Percentiles rank a stretch among this genome's conserved stretches.
Conservation (phyloP, 2,113 vertebrate genomes). For the Cebus imitator region DNA sequence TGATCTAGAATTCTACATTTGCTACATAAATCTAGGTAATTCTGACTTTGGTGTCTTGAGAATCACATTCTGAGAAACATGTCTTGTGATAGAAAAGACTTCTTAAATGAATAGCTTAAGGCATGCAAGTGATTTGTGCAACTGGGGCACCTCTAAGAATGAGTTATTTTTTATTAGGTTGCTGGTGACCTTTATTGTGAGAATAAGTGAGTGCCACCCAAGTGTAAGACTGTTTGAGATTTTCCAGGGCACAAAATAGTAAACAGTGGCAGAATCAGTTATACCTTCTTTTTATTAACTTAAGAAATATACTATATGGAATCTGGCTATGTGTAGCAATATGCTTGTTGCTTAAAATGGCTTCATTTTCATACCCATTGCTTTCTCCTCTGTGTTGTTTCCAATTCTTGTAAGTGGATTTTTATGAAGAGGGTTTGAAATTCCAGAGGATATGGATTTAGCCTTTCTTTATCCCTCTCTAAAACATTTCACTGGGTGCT, state of each 20-base stretch:
- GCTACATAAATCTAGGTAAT: not conserved
- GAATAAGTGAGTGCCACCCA: not conserved
- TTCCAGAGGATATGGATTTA: not conserved
- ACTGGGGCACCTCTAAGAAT: not conserved
- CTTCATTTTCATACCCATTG: not conserved
- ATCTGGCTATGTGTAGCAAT: not conserved
- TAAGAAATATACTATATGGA: not conserved
- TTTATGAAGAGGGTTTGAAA: constrained; percentile 45
- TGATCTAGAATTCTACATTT: not conserved
- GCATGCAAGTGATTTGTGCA: not conserved
- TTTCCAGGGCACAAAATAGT: not conserved
- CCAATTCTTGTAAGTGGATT: not conserved
- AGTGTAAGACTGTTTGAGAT: not conserved
- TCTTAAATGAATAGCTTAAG: not conserved
- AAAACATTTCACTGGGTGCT: not conserved
- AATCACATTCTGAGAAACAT: not conserved
- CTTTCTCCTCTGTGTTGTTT: not conserved
- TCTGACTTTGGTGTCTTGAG: not conserved
- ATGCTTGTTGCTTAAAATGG: not conserved
- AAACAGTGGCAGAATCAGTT: not conserved
- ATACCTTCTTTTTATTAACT: not conserved
- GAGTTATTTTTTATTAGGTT: not conserved
- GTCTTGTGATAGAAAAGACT: not conserved
- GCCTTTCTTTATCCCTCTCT: not conserved
- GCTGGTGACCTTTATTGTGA: not conserved